Conservation (phyloP, 2,888 invertebrate genomes). For the Panopea generosa region DNA sequence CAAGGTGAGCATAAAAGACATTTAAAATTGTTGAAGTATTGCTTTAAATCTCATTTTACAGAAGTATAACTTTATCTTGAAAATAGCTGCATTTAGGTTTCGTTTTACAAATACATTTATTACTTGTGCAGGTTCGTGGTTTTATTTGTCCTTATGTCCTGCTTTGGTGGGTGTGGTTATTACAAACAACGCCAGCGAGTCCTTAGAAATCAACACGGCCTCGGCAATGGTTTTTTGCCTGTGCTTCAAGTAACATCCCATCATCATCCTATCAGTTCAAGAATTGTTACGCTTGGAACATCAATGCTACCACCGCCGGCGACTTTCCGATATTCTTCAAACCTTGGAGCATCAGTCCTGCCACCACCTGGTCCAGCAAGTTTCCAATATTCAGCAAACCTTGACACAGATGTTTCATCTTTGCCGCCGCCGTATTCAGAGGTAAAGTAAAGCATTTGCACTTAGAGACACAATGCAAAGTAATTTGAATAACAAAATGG, state of each 20-base stretch:
- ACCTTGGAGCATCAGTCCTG: slow-evolving; percentile 33
- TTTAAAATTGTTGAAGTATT: no score
- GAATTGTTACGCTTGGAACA: slow-evolving; percentile 40
- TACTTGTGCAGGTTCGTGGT: slow-evolving; percentile 81
- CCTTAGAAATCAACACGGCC: slow-evolving; percentile 41
- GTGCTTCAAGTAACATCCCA: slow-evolving; percentile 43
- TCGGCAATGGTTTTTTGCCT: slow-evolving; percentile 39
- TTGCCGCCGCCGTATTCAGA: slow-evolving; percentile 63
- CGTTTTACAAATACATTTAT: no score
- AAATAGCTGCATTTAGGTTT: no score
- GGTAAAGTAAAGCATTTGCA: slow-evolving; percentile 60
- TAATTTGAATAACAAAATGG: no score
- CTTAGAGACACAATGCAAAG: no score
- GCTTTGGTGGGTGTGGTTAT: slow-evolving; percentile 83
- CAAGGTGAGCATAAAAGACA: no score
- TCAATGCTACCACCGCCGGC: slow-evolving; percentile 19
- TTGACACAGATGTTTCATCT: slow-evolving; percentile 42
- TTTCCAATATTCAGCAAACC: slow-evolving; percentile 17
- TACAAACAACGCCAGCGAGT: slow-evolving; percentile 79
- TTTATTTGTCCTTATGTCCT: slow-evolving; percentile 80
- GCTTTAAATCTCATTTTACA: no score
- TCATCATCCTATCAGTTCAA: slow-evolving; percentile 5
- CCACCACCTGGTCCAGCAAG: slow-evolving; percentile 57
- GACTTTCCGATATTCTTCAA: slow-evolving; percentile 24
- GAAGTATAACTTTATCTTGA: no score